Conservation (phyloP, 2,888 invertebrate species). For the Anorthoa munda region DNA sequence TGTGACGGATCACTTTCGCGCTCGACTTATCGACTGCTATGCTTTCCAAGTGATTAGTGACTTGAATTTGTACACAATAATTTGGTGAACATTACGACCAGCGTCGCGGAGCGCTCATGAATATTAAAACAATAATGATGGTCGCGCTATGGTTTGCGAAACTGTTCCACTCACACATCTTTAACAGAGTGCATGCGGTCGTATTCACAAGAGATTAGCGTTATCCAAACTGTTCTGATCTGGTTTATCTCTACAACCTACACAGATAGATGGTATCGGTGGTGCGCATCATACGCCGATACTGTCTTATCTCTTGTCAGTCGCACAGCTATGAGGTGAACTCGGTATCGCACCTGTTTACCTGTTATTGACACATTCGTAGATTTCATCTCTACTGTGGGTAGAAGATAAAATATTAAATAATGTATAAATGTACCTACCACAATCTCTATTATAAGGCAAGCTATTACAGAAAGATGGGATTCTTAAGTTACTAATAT, state of each 20-base stretch:
- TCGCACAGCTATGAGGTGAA: slow-evolving; percentile 10
- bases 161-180: slow-evolving; percentile 13
- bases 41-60: slow-evolving; percentile 17
- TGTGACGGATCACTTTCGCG: slow-evolving; percentile 1
- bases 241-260: slow-evolving; percentile 39
- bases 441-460: no score
- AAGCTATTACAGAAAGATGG: neutral
- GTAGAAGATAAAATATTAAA: neutral
- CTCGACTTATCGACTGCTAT: slow-evolving; percentile 7
- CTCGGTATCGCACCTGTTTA: slow-evolving; percentile 25
- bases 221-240: slow-evolving; percentile 5
- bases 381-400: slow-evolving; percentile 8
- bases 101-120: slow-evolving; percentile 38
- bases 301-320: slow-evolving; percentile 38
- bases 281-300: slow-evolving; percentile 11
- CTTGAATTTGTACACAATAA: slow-evolving; percentile 5
- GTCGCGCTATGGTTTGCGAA: slow-evolving; percentile 34
- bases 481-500: neutral
- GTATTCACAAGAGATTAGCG: slow-evolving; percentile 17
- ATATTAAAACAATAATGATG: slow-evolving; percentile 53
- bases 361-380: slow-evolving; percentile 12
- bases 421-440: no score
- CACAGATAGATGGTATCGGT: slow-evolving; percentile 20
- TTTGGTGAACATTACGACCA: slow-evolving; percentile 14
- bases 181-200: neutral